Conservation (phyloP, 2,797 vertebrate species). For the Heteromormyrus szaboi region DNA sequence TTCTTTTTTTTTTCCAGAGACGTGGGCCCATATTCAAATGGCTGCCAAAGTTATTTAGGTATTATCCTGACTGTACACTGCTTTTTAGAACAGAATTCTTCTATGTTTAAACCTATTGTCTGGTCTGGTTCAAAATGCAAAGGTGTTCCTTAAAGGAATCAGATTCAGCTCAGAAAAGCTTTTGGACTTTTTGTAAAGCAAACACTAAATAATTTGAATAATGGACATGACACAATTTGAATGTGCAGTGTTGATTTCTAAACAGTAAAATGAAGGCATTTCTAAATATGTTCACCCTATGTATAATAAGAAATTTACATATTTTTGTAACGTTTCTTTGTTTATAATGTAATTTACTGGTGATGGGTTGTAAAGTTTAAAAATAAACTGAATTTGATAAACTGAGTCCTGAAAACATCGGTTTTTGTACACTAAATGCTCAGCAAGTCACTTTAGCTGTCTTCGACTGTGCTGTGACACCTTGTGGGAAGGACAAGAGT, state of each 20-base stretch:
- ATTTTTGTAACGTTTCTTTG: neutral
- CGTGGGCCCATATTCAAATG: slow-evolving; percentile 9
- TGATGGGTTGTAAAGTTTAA: neutral
- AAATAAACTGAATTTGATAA: neutral
- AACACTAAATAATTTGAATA: neutral
- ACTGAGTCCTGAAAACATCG: neutral
- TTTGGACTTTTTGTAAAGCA: neutral
- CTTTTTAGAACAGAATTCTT: slow-evolving; percentile 23
- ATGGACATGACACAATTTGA: neutral
- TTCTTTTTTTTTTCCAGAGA: slow-evolving; percentile 5
- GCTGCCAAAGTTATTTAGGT: slow-evolving; percentile 21
- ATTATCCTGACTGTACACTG: slow-evolving; percentile 21
- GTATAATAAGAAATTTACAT: neutral
- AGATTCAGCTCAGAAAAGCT: slow-evolving; percentile 14
- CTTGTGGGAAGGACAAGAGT: slow-evolving; percentile 11
- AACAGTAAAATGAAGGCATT: neutral
- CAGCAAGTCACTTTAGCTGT: neutral
- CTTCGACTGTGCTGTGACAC: neutral
- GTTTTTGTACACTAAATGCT: neutral
- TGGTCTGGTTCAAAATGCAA: slow-evolving; percentile 19
- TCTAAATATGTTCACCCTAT: neutral
- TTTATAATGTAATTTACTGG: neutral
- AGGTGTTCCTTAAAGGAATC: slow-evolving; percentile 25
- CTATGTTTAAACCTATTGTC: neutral
- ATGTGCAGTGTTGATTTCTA: neutral